phyloP scores from a whole-genome alignment of 1,140 invertebrate species.

The Magallana angulata region DNA sequence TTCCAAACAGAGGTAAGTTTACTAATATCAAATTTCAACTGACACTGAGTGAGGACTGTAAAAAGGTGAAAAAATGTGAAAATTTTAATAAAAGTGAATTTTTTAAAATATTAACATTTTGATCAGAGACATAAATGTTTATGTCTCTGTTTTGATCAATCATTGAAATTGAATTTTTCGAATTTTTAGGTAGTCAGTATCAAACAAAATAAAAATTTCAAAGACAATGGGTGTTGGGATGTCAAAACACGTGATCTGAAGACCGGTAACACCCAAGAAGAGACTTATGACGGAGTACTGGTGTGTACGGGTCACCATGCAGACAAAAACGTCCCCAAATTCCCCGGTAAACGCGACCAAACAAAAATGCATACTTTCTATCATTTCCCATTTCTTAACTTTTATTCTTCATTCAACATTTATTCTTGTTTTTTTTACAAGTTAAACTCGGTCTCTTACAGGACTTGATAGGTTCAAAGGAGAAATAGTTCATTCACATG shows the following conservation, averaged over 20 bases:
- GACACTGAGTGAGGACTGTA: too few relatives aligned
- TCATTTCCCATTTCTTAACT: neutral
- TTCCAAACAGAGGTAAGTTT: constrained; percentile 59
- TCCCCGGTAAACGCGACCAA: constrained; percentile 61
- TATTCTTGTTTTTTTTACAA: too few relatives aligned
- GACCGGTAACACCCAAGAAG: neutral
- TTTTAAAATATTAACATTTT: too few relatives aligned
- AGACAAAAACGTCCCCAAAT: constrained; percentile 65
- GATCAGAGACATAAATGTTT: too few relatives aligned
- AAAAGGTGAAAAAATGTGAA: too few relatives aligned
- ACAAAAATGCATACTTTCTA: neutral
- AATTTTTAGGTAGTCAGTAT: constrained; percentile 17
- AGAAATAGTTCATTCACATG: constrained; percentile 79
- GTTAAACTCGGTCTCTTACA: neutral
- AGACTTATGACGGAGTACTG: constrained; percentile 66
- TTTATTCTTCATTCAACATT: neutral
- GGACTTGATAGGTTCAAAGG: constrained; percentile 76
- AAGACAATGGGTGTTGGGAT: constrained; percentile 13
- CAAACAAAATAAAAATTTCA: constrained; percentile 14
- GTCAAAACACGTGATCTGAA: constrained; percentile 5
- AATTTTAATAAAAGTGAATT: too few relatives aligned
- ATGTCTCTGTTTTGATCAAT: too few relatives aligned
- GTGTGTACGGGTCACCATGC: constrained; percentile 75
- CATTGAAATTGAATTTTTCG: neutral
- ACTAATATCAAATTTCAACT: neutral